These are phyloP conservation scores for Gorsachius goisagi DNA, from an alignment of 2,113 vertebrate species.

Conservation along the genomic window DNA sequence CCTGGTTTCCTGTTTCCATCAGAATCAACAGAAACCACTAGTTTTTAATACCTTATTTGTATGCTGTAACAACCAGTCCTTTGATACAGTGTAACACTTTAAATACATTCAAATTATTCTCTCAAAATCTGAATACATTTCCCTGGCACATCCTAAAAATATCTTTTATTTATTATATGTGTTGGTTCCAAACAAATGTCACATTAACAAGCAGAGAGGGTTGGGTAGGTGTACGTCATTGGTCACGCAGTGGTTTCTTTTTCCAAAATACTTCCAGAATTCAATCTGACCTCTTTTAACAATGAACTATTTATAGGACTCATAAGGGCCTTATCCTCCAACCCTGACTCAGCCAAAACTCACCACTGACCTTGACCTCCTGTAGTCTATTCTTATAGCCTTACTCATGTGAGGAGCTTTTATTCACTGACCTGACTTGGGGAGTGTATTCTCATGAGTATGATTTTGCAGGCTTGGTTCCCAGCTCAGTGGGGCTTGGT, in stretches of 20 bases:
- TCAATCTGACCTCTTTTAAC: constrained; percentile 41
- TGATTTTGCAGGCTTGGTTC: not conserved
- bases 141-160: constrained; percentile 17
- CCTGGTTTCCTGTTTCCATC: not conserved
- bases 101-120: constrained; percentile 9
- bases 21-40: not conserved
- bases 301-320: constrained; percentile 64
- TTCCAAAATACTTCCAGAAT: constrained; percentile 54
- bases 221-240: constrained; percentile 17
- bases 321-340: constrained; percentile 48
- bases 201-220: constrained; percentile 4
- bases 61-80: not conserved
- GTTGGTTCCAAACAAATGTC: constrained; percentile 31
- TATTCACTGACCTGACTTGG: not conserved
- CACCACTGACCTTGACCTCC: constrained; percentile 46
- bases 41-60: not conserved
- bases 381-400: constrained; percentile 34
- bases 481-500: not conserved
- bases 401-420: constrained; percentile 42
- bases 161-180: constrained; percentile 17
- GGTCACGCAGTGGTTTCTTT: constrained; percentile 2
- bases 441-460: not conserved
- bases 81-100: not conserved
- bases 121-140: constrained; percentile 21
- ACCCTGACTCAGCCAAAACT: constrained; percentile 62